Evolutionary conservation across 2,888 invertebrate species (phyloP).

Genomic region (Cephus rjabovi): DNA sequence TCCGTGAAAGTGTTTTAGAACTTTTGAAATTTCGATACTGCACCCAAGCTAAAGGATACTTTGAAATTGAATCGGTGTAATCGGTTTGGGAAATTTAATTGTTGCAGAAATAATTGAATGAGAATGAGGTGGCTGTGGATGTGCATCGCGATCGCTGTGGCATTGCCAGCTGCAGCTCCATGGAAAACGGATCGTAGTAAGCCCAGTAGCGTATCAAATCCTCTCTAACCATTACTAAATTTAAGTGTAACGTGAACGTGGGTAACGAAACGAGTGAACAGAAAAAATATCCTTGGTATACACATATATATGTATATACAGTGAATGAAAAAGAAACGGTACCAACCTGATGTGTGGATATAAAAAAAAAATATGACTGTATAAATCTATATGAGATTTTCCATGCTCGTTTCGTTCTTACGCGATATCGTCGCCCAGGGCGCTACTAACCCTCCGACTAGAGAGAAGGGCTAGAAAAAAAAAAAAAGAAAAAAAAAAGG

Average conservation of each 20-base stretch:
- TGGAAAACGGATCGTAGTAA: slow-evolving; percentile 54
- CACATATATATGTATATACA: neutral
- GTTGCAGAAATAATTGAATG: slow-evolving; percentile 31
- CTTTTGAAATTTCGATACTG: neutral
- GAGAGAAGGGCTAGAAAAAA: neutral
- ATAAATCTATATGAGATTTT: neutral
- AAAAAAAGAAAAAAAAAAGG: slow-evolving; percentile 15
- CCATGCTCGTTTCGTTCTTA: neutral
- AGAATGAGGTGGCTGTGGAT: slow-evolving; percentile 54
- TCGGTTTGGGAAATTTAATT: neutral
- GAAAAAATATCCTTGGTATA: neutral
- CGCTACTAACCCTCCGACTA: slow-evolving; percentile 1
- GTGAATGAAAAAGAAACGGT: neutral
- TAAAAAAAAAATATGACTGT: neutral
- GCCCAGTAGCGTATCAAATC: slow-evolving; percentile 50
- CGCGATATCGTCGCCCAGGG: neutral
- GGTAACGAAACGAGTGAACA: neutral
- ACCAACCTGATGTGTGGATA: neutral
- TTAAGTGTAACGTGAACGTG: neutral
- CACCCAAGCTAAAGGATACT: neutral
- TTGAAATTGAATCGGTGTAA: neutral
- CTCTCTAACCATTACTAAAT: slow-evolving; percentile 3
- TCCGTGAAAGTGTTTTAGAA: neutral
- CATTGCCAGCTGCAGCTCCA: slow-evolving; percentile 51
- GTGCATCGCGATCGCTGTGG: slow-evolving; percentile 47